Base-by-base conservation (phyloP, 1,140 invertebrate species). In the Arion vulgaris region DNA sequence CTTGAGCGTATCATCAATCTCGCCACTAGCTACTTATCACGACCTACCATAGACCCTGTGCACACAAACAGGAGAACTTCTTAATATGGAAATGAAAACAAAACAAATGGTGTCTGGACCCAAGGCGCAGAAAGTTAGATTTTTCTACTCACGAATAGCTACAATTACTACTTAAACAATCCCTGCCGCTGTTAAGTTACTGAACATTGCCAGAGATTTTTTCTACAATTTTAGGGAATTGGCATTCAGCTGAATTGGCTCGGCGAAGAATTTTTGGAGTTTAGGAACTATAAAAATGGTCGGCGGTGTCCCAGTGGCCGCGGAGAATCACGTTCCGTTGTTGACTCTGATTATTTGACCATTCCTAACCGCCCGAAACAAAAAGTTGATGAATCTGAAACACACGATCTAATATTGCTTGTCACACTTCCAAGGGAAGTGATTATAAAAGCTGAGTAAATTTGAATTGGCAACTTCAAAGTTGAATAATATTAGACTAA, bases 71-170 rank as follows among this genome's bases (percentile, higher is more conserved):
- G 17, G 51, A 57, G 26, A 57, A 9, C 51, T 4, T 23, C 51
- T 57, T 57, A 57, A 57, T 57, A 57, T 57, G 51, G 51, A 57
- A 57, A 57, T 57, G 51, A 57, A 57, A 57, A 7, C 51, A 57
- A 7, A 57, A 57, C 51, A 57, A 57, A 57, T 57, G 51, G 26
- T 57, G 51, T 57, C 51, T 57, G 2, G 19, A 57, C 17, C 26
- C 17, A 15, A 57, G 51, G 19, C 51, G 26, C 19, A 9, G 23
- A 26, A 17, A 19, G 51, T 57, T 23, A 23, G 26, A 57, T 9
- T 2, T 57, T 17, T 57, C 15, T 57, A 23, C 51, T 15, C 51
- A 15, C 9, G 51, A 57, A 57, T 26, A 23, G 51, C 51, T 57
- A 57, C 26, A 57, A 23, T 26, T 19, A 23, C 51, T 23, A n/a